Conservation (phyloP, 2,888 invertebrate genomes). For the Busseola fusca region DNA sequence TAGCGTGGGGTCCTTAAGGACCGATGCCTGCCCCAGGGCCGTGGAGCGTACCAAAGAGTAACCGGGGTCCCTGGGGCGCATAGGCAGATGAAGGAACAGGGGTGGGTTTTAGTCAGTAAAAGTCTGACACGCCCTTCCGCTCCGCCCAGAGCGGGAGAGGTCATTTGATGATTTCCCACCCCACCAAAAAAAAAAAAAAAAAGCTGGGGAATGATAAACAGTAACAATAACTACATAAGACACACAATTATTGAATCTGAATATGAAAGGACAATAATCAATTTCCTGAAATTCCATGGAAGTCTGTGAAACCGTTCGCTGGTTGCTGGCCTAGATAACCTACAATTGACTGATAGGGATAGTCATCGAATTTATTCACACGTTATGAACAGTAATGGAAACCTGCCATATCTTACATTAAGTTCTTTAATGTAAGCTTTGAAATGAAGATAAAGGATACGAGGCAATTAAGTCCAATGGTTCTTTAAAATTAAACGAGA, state of each 20-base stretch:
- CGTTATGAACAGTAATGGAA: slow-evolving; percentile 27
- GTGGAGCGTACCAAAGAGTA: no score
- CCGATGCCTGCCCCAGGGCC: no score
- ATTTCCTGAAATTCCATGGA: slow-evolving; percentile 1
- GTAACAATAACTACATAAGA: no score
- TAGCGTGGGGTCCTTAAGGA: no score
- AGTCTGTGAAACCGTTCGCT: background rate
- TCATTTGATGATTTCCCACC: no score
- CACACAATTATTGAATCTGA: background rate
- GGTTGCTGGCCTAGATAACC: background rate
- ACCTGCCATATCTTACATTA: slow-evolving; percentile 12
- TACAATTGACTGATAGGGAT: slow-evolving; percentile 15
- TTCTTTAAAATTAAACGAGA: background rate
- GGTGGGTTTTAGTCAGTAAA: no score
- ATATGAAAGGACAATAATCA: background rate
- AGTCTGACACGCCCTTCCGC: no score
- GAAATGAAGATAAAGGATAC: slow-evolving; percentile 12
- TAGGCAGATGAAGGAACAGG: no score
- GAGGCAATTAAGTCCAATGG: background rate
- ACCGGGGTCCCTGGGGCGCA: no score
- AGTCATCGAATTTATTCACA: slow-evolving; percentile 30
- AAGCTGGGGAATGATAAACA: no score
- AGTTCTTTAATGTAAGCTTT: slow-evolving; percentile 25
- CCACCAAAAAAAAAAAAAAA: no score
- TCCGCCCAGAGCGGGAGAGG: no score